Evolutionary conservation across 2,888 invertebrate genomes (phyloP).

Genomic region (Ceramica pisi): DNA sequence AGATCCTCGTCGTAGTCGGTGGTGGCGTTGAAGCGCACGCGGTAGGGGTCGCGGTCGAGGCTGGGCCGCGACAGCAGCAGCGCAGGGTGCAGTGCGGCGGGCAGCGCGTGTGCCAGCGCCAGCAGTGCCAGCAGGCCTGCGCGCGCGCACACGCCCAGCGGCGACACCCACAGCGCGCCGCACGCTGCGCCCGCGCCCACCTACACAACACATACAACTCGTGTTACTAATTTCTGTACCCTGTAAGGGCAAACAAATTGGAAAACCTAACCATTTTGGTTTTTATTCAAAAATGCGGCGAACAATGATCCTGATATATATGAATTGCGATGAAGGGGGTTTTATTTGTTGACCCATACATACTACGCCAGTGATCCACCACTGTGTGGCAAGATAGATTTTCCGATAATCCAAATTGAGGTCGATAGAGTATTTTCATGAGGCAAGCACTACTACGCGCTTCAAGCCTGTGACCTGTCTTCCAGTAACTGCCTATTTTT

Average conservation of each 20-base stretch:
- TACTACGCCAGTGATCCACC: no score
- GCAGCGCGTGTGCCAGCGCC: conserved; percentile 77
- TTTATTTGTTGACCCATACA: no score
- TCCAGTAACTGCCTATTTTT: no score
- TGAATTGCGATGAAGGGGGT: no score
- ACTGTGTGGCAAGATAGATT: no score
- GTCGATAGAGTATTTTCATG: no score
- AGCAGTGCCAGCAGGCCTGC: conserved; percentile 73
- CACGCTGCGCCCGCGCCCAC: conserved; percentile 83
- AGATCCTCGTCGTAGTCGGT: conserved; percentile 72
- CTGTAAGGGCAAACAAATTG: not conserved
- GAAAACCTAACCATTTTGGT: no score
- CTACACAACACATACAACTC: conserved; percentile 62
- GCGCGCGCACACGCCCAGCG: conserved; percentile 79
- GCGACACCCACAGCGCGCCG: conserved; percentile 84
- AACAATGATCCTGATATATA: no score
- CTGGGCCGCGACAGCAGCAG: conserved; percentile 76
- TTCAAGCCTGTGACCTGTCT: no score
- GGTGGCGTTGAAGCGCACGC: conserved; percentile 76
- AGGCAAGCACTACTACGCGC: no score
- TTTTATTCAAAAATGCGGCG: no score
- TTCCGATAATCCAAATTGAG: no score
- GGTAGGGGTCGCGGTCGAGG: conserved; percentile 81
- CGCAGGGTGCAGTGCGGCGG: conserved; percentile 77
- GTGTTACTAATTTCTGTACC: not conserved